phyloP scores from a whole-genome alignment of 2,888 invertebrate species.

The Thyatira batis region DNA sequence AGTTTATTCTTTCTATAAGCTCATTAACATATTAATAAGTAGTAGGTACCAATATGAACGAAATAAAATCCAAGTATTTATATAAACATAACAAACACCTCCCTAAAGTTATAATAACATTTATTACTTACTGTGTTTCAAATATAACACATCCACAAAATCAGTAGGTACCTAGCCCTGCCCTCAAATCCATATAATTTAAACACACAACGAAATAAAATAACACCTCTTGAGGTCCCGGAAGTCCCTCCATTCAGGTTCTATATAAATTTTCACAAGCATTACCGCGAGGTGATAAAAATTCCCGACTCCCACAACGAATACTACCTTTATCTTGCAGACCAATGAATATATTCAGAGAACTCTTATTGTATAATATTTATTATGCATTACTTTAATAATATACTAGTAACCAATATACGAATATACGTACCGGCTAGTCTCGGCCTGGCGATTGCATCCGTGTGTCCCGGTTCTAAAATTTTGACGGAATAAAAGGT shows the following conservation, averaged over 20 bases:
- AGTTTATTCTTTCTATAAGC: too few species aligned
- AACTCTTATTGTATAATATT: background rate
- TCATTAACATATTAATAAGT: too few species aligned
- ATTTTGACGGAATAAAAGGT: too few species aligned
- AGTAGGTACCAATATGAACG: too few species aligned
- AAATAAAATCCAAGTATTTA: background rate
- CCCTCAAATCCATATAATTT: background rate
- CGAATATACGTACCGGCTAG: too few species aligned
- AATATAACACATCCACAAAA: too few species aligned
- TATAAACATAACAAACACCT: background rate
- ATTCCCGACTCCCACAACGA: background rate
- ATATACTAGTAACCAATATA: too few species aligned
- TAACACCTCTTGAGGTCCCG: background rate
- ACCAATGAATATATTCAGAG: background rate
- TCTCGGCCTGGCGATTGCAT: too few species aligned
- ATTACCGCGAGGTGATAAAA: background rate
- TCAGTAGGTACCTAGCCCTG: background rate
- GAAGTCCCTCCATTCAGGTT: background rate
- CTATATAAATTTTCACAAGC: background rate
- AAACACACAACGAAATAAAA: slow-evolving; percentile 4
- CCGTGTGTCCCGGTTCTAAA: too few species aligned
- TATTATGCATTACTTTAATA: too few species aligned
- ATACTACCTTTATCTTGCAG: background rate
- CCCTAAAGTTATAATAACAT: background rate
- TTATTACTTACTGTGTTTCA: background rate